Evolutionary conservation across 1,140 invertebrate genomes (phyloP), one percentile per base, ranked within the genome.

Genomic region (Drosophila sechellia): DNA sequence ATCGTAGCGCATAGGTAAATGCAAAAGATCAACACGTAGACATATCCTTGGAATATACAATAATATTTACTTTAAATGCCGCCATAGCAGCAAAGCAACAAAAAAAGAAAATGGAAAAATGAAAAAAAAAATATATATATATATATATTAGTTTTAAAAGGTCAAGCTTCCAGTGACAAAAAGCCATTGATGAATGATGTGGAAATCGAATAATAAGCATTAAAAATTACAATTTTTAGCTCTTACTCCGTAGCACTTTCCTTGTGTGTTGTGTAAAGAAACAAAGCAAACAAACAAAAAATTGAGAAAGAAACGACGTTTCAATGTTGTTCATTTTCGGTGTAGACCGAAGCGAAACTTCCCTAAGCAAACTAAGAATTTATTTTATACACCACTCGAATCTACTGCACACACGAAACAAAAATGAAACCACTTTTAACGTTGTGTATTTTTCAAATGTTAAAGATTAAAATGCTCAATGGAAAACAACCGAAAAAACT

Each of bases 41-140:
- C 90, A 91, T 91, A 91, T 91, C 90, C 90, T 91, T 86, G 85
- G 73, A 87, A 90, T 90, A 90, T 90, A 90, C 87, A 90, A 90
- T 90, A 90, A 90, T 89, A 83, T 84, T 89, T 89, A 89, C 84
- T 89, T 89, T 89, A 89, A 75, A 84, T 89, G 84, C 83, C 60
- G 79, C 70, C 76, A 78, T 84, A 81, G 79, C 78, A 78, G 79
- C 84, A 71, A 72, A 69, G 60, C 53, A 59, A 61, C 43, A 45
- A 63, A 46, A 46, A 68, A 34, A 55, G 45, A 42, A 40, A 46
- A 31, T 8, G 31, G 31, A 31, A 48, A 68, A 55, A 42, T 27
- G 31, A 6, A 65, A 25, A 69, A 69, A 55, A 66, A 55, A 66
- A 56, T 17, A 48, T 46, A 27, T 69, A 73, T 65, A 66, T 60